These are phyloP conservation scores for Scotopteryx bipunctaria DNA, from an alignment of 2,888 invertebrate species.

Conservation along the genomic window DNA sequence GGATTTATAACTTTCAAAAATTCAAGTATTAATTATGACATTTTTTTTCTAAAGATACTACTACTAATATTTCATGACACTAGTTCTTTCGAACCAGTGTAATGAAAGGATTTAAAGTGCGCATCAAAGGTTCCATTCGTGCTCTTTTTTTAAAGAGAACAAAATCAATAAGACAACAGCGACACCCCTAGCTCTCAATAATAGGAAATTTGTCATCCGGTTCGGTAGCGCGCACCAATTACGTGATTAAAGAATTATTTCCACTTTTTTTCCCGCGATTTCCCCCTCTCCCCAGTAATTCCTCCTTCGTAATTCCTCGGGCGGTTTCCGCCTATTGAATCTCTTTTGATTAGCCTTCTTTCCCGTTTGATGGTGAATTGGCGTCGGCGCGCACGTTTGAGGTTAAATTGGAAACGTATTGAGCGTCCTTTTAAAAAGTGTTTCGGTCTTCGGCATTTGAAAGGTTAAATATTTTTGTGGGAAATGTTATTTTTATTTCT, in stretches of 20 bases:
- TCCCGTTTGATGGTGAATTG: slow-evolving; percentile 76
- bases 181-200: slow-evolving; percentile 69
- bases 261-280: slow-evolving; percentile 73
- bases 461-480: slow-evolving; percentile 4
- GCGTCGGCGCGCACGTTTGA: slow-evolving; percentile 64
- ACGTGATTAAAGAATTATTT: slow-evolving; percentile 83
- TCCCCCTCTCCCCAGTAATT: slow-evolving; percentile 35
- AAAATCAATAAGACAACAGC: not conserved
- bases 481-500: not conserved
- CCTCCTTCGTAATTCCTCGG: slow-evolving; percentile 43
- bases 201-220: slow-evolving; percentile 84
- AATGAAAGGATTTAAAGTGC: no score
- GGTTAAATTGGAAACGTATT: slow-evolving; percentile 60
- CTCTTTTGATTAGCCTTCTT: slow-evolving; percentile 81
- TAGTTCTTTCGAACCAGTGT: no score
- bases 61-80: no score
- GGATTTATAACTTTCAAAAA: no score
- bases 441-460: slow-evolving; percentile 29
- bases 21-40: no score
- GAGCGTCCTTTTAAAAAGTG: slow-evolving; percentile 64
- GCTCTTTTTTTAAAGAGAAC: not conserved
- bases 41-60: no score
- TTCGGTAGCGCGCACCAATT: slow-evolving; percentile 81
- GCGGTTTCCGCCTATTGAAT: slow-evolving; percentile 81
- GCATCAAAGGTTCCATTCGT: no score